Percentiles rank a stretch among this genome's conserved stretches.
Evolutionary conservation across 2,113 vertebrate genomes (phyloP).

Genomic region (Percina caprodes): DNA sequence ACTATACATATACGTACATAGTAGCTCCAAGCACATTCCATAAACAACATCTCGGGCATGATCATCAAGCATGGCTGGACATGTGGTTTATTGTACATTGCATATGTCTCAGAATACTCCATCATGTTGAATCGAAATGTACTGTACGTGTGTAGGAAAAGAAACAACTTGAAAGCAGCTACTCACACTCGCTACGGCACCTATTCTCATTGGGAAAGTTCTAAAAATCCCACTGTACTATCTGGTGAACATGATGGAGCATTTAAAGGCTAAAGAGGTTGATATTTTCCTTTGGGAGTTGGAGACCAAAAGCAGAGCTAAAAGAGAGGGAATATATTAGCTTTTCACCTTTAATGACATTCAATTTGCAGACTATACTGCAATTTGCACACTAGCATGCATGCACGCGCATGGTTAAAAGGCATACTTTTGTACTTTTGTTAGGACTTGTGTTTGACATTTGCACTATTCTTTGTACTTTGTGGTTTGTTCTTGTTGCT

Average conservation of each 20-base stretch:
- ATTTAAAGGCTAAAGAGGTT: not conserved
- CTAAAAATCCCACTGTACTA: not conserved
- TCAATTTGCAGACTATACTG: too few relatives aligned
- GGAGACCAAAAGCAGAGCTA: not conserved
- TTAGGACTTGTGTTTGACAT: too few relatives aligned
- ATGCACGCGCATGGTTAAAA: too few relatives aligned
- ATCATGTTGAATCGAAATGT: not conserved
- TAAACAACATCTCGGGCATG: constrained; percentile 25
- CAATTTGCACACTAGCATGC: too few relatives aligned
- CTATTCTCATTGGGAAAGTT: not conserved
- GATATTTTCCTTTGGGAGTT: not conserved
- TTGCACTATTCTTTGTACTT: too few relatives aligned
- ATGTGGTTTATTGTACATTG: constrained; percentile 11
- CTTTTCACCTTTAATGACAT: too few relatives aligned
- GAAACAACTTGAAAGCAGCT: not conserved
- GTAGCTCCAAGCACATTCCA: constrained; percentile 28
- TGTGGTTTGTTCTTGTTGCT: too few relatives aligned
- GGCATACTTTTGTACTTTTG: too few relatives aligned
- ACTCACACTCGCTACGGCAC: too few relatives aligned
- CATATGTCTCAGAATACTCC: constrained; percentile 7
- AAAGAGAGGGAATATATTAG: not conserved
- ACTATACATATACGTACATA: not conserved
- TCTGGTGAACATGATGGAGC: not conserved
- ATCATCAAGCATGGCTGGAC: constrained; percentile 25
- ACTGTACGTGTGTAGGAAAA: not conserved